Conservation (phyloP, 1,140 invertebrate genomes). For the Anadara kagoshimensis region DNA sequence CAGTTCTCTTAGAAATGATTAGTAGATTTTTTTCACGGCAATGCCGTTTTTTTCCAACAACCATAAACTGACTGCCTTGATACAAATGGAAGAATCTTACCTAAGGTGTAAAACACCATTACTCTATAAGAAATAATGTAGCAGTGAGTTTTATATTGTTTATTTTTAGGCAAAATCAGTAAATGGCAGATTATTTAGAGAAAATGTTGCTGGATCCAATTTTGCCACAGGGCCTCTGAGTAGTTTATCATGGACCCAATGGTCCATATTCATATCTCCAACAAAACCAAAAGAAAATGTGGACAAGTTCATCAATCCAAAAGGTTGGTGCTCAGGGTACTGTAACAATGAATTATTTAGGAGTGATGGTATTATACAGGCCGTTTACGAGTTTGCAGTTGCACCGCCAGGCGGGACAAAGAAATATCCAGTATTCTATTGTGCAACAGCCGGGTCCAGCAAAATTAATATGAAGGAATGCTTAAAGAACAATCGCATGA, state of each 20-base stretch:
- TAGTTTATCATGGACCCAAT: constrained; percentile 28
- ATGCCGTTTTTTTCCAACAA: too few relatives aligned
- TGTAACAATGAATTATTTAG: constrained; percentile 25
- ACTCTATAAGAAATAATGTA: too few relatives aligned
- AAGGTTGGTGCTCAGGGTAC: constrained; percentile 23
- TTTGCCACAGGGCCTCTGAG: constrained; percentile 33
- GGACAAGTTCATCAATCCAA: constrained; percentile 9
- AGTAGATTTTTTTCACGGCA: too few relatives aligned
- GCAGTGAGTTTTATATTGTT: too few relatives aligned
- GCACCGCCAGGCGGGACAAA: constrained; percentile 31
- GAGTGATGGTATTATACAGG: not conserved
- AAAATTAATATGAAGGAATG: constrained; percentile 24
- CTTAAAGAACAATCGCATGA: constrained; percentile 5
- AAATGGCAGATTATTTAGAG: constrained; percentile 1
- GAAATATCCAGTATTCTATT: constrained; percentile 31
- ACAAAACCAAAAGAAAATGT: constrained; percentile 22
- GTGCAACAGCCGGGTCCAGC: not conserved
- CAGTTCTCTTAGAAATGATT: too few relatives aligned
- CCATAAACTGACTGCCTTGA: too few relatives aligned
- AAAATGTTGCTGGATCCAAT: constrained; percentile 32
- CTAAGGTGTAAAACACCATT: too few relatives aligned
- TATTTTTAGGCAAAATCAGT: too few relatives aligned
- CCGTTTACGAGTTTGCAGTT: constrained; percentile 36
- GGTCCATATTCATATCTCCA: constrained; percentile 21
- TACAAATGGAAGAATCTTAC: too few relatives aligned